phyloP scores from a whole-genome alignment of 2,113 vertebrate species.

The Chaetura pelagica region DNA sequence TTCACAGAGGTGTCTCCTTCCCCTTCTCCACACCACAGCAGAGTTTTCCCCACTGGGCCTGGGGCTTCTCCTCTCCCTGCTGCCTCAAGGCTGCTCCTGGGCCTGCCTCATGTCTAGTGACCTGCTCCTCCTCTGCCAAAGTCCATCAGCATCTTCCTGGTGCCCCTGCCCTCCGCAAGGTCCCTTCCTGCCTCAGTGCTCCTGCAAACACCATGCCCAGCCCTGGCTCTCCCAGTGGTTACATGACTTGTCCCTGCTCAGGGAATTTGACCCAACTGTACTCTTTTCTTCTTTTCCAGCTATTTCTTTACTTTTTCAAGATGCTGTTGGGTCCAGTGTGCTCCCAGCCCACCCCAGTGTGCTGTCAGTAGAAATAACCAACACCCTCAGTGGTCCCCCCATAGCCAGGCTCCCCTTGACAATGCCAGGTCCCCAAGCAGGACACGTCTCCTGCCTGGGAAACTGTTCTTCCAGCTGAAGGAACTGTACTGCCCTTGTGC shows the following conservation, averaged over 20 bases:
- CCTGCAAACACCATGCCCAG: neutral
- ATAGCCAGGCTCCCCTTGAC: neutral
- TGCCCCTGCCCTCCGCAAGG: neutral
- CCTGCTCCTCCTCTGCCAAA: neutral
- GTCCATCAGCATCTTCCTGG: neutral
- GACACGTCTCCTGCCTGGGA: neutral
- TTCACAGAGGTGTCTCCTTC: neutral
- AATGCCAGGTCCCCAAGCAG: neutral
- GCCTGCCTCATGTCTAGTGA: neutral
- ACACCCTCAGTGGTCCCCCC: neutral
- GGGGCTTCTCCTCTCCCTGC: neutral
- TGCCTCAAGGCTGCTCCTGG: fast-evolving
- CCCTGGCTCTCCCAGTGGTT: neutral
- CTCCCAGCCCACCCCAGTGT: neutral
- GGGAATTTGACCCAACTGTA: neutral
- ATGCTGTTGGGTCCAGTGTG: neutral
- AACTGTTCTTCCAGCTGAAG: neutral
- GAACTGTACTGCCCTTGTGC: neutral
- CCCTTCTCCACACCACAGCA: neutral
- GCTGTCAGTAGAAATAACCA: neutral
- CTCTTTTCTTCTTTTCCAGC: neutral
- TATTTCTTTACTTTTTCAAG: neutral
- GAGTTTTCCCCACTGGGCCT: neutral
- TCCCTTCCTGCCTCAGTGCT: fast-evolving
- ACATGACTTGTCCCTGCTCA: neutral